These are phyloP conservation scores for Puntigrus tetrazona DNA, from an alignment of 2,113 vertebrate species.

Conservation along the genomic window DNA sequence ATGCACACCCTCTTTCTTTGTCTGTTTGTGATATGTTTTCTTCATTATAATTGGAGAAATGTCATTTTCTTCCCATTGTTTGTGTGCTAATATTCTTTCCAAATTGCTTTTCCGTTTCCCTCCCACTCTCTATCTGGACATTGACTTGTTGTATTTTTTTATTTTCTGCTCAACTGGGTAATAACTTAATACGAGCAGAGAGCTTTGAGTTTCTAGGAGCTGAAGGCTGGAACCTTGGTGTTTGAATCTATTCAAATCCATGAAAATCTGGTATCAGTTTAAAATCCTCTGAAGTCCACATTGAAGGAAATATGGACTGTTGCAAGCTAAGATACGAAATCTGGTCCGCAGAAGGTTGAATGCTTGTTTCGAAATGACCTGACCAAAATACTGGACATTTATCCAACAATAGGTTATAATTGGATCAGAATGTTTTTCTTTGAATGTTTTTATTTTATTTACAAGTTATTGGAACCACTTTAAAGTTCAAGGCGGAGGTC, in stretches of 20 bases:
- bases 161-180: neutral
- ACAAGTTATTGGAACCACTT: neutral
- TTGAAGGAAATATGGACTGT: slow-evolving; percentile 18
- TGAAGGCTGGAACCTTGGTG: slow-evolving; percentile 5
- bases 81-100: slow-evolving; percentile 4
- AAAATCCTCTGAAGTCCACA: slow-evolving; percentile 43
- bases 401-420: neutral
- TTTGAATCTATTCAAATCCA: slow-evolving; percentile 28
- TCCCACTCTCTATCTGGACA: neutral
- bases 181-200: slow-evolving; percentile 19
- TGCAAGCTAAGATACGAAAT: slow-evolving; percentile 6
- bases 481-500: neutral
- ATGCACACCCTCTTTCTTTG: slow-evolving; percentile 31
- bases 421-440: neutral
- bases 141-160: slow-evolving; percentile 1
- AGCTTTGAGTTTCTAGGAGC: slow-evolving; percentile 17
- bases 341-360: slow-evolving; percentile 44
- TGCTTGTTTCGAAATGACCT: slow-evolving; percentile 26
- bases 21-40: neutral
- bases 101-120: neutral
- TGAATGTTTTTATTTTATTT: neutral
- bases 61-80: neutral
- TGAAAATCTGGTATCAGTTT: slow-evolving; percentile 46
- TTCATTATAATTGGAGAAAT: neutral
- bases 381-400: neutral